Evolutionary conservation across 2,888 invertebrate species (phyloP).

Genomic region (Drosophila percnosoma): DNA sequence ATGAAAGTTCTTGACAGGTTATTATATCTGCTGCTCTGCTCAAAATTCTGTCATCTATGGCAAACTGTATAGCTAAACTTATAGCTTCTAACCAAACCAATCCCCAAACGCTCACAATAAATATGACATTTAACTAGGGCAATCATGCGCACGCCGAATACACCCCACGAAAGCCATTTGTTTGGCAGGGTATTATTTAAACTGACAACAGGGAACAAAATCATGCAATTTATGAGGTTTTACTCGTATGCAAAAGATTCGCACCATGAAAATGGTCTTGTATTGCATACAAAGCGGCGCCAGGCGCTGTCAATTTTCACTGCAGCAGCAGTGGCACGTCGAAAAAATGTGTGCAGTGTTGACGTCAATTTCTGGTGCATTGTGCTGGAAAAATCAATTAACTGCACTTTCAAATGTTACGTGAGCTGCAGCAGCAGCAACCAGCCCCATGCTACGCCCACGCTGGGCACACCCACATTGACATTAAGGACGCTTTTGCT

Average conservation of each 20-base stretch:
- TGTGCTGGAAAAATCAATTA: constrained; percentile 79
- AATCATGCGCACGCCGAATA: neutral
- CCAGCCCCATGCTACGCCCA: neutral
- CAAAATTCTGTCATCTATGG: neutral
- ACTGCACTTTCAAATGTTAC: constrained; percentile 76
- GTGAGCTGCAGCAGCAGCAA: constrained; percentile 43
- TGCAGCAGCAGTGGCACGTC: constrained; percentile 30
- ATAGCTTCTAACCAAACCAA: neutral
- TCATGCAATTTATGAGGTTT: constrained; percentile 68
- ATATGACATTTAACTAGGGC: no score
- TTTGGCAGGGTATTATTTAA: constrained; percentile 45
- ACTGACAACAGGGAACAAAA: constrained; percentile 54
- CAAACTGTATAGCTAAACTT: neutral
- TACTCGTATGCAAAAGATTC: constrained; percentile 27
- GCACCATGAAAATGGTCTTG: constrained; percentile 22
- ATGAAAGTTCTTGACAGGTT: neutral
- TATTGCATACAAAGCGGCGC: constrained; percentile 58
- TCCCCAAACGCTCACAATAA: neutral
- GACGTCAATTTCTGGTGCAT: constrained; percentile 56
- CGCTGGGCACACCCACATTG: neutral
- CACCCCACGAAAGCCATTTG: neutral
- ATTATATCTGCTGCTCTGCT: constrained; percentile 2
- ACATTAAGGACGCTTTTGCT: neutral
- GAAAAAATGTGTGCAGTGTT: constrained; percentile 18
- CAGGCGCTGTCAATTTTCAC: constrained; percentile 49